Evolutionary conservation across 2,888 invertebrate species (phyloP).

Genomic region (Prostheceraeus crozeri): DNA sequence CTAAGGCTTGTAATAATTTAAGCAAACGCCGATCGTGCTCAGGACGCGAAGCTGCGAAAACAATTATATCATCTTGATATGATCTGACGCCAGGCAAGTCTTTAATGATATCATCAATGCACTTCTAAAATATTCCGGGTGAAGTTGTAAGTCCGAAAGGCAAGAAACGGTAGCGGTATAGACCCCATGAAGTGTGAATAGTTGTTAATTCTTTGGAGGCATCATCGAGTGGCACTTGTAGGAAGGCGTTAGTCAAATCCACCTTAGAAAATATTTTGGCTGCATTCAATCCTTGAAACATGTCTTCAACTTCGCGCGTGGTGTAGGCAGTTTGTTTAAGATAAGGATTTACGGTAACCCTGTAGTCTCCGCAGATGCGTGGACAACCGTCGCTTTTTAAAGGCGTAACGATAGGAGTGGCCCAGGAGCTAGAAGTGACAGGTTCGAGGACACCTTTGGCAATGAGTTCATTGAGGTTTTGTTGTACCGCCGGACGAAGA

Average conservation of each 20-base stretch:
- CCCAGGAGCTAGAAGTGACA: neutral
- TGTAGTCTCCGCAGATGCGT: slow-evolving; percentile 20
- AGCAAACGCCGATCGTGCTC: slow-evolving; percentile 1
- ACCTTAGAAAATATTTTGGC: slow-evolving; percentile 4
- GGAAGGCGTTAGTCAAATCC: slow-evolving; percentile 11
- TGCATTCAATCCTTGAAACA: slow-evolving; percentile 9
- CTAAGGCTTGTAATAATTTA: neutral
- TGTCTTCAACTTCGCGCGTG: slow-evolving; percentile 24
- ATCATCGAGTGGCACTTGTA: neutral
- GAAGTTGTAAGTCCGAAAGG: no score
- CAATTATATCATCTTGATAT: slow-evolving; percentile 13
- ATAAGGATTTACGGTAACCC: slow-evolving; percentile 20
- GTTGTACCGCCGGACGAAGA: slow-evolving; percentile 14
- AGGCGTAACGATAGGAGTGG: slow-evolving; percentile 13
- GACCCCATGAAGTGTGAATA: neutral
- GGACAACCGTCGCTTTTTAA: neutral
- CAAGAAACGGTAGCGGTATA: no score
- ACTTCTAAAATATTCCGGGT: neutral
- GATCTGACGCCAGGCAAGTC: slow-evolving; percentile 12
- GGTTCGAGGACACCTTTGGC: neutral
- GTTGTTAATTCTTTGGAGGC: neutral
- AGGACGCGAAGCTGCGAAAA: neutral
- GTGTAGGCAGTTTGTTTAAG: slow-evolving; percentile 12
- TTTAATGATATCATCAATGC: neutral
- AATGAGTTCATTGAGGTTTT: neutral